Evolutionary conservation across 1,140 invertebrate genomes (phyloP), one percentile per base, ranked within the genome.

Genomic region (Bombus vancouverensis): DNA sequence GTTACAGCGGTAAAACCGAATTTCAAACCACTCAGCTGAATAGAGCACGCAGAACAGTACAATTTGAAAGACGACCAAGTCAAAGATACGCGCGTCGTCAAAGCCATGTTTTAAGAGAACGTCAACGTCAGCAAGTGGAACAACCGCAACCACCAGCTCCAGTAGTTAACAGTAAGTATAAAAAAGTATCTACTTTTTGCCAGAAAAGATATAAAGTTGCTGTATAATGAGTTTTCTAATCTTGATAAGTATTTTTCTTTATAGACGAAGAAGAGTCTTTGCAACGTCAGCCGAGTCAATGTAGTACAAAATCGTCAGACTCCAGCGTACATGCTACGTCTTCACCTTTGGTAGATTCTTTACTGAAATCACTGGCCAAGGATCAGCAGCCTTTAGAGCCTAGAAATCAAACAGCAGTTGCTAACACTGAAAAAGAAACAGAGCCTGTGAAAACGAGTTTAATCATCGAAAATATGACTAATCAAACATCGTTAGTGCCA

Each of bases 1-100:
- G 99, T 93, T 99, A 99, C 93, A 98, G 97, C 3, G 98, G 98
- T 0, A 97, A 98, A 93, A 99, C 99, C 1, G 99, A 99, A 95
- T 99, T 99, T 93, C 99, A 99, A 95, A 98, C 98, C 2, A 98
- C 98, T 9, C 97, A 98, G 90, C 96, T 98, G 86, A 99, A 98
- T 94, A 96, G 98, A 83, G 98, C 98, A 15, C 95, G 98, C 77
- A 96, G 98, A 75, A 99, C 98, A 68, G 98, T 99, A 5, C 98
- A 99, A 92, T 99, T 99, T 94, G 99, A 99, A 94, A 96, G 99
- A 88, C 96, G 98, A 82, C 99, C 99, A 0, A 99, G 98, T 95
- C 99, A 99, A 93, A 96, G 99, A 81, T 99, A 99, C 94, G 98
- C 98, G 39, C 96, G 98, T 73, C 95, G 99, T 73, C 98, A 98